These are phyloP conservation scores for Bolborhynchus lineola DNA, from an alignment of 2,113 vertebrate species.

Conservation along the genomic window DNA sequence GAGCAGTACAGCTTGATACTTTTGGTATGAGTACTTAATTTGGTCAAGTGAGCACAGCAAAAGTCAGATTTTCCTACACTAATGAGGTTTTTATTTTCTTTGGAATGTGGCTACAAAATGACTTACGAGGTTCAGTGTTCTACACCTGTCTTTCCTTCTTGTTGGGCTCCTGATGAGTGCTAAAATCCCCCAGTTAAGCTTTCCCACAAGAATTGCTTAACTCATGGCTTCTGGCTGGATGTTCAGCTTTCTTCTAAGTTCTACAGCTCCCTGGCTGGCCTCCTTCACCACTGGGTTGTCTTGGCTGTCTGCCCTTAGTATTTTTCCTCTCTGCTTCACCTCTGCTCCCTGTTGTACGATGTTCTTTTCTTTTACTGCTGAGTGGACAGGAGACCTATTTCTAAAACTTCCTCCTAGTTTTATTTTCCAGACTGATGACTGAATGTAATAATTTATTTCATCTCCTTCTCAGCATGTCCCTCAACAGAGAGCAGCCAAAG, in stretches of 20 bases:
- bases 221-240: slow-evolving; percentile 17
- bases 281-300: background rate
- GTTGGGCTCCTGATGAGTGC: background rate
- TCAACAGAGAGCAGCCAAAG: background rate
- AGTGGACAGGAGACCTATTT: background rate
- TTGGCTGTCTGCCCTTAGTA: background rate
- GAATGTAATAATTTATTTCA: background rate
- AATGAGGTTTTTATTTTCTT: slow-evolving; percentile 41
- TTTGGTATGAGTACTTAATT: slow-evolving; percentile 15
- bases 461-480: background rate
- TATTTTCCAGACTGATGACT: background rate
- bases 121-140: slow-evolving; percentile 6
- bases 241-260: background rate
- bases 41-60: background rate
- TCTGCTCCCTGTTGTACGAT: background rate
- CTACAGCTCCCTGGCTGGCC: background rate
- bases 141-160: slow-evolving; percentile 42
- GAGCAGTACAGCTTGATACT: slow-evolving; percentile 13
- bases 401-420: background rate
- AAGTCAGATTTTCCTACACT: slow-evolving; percentile 44
- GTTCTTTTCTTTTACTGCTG: background rate
- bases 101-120: slow-evolving; percentile 1
- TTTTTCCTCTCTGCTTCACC: background rate
- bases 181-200: background rate
- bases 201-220: slow-evolving; percentile 35